phyloP scores from a whole-genome alignment of 2,797 vertebrate genomes.

The Anguilla marmorata region DNA sequence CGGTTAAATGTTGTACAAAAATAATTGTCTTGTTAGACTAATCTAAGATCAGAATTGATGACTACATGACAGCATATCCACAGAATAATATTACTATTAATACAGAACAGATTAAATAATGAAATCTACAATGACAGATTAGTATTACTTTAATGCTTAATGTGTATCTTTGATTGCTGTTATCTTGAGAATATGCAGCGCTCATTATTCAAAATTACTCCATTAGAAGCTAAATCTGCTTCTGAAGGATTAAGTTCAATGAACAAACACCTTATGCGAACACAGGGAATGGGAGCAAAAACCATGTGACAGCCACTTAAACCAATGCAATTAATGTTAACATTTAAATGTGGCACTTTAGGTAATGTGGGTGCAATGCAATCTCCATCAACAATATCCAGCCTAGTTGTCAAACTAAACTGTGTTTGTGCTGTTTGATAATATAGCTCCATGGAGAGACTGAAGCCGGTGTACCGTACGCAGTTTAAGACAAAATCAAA shows the following conservation, averaged over 20 bases:
- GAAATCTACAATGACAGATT: too few relatives aligned
- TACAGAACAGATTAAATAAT: too few relatives aligned
- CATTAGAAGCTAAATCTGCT: not conserved
- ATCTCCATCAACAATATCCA: not conserved
- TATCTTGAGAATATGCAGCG: too few relatives aligned
- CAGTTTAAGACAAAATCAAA: slow-evolving; percentile 31
- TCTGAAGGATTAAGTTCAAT: not conserved
- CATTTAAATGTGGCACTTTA: not conserved
- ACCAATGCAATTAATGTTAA: not conserved
- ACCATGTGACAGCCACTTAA: not conserved
- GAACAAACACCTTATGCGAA: not conserved
- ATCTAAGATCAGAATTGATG: not conserved
- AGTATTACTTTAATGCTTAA: too few relatives aligned
- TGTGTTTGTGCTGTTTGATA: not conserved
- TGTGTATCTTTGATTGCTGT: too few relatives aligned
- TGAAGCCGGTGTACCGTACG: not conserved
- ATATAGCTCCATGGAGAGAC: not conserved
- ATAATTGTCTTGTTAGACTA: not conserved
- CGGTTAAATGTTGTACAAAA: not conserved
- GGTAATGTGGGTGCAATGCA: not conserved
- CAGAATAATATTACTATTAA: not conserved
- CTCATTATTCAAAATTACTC: not conserved
- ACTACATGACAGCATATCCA: not conserved
- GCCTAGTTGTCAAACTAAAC: not conserved
- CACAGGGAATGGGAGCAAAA: not conserved